A percentile compares a stretch with the other conserved stretches of the same genome.
phyloP scores from a whole-genome alignment of 2,797 vertebrate genomes.

The Aldrovandia affinis region DNA sequence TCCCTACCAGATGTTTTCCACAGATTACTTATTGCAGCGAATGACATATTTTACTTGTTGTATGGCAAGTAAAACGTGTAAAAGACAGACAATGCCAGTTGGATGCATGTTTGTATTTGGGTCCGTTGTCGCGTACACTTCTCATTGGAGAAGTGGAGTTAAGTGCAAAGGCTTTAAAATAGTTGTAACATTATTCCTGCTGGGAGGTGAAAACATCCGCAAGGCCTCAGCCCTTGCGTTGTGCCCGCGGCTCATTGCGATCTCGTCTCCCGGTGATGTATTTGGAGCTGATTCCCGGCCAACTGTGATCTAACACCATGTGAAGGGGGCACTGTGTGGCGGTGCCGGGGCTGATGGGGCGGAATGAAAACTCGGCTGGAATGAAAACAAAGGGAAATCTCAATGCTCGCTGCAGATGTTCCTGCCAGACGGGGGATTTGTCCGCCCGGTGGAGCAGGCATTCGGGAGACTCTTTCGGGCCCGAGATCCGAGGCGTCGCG shows the following conservation, averaged over 20 bases:
- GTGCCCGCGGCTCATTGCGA: background rate
- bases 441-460: background rate
- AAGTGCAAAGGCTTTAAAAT: background rate
- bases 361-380: slow-evolving; percentile 1
- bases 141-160: background rate
- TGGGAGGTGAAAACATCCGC: background rate
- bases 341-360: background rate
- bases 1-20: background rate
- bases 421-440: background rate
- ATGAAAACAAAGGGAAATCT: slow-evolving; percentile 25
- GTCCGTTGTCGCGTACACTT: background rate
- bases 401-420: slow-evolving; percentile 13
- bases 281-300: background rate
- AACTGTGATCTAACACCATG: slow-evolving; percentile 16
- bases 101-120: background rate
- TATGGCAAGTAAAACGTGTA: background rate
- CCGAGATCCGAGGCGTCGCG: background rate
- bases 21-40: background rate
- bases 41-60: background rate
- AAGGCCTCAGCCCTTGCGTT: background rate
- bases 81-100: no score
- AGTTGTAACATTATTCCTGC: background rate
- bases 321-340: slow-evolving; percentile 3
- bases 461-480: background rate
- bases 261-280: background rate